Base-by-base conservation (phyloP, 2,888 invertebrate genomes). In the Diaphora mendica region DNA sequence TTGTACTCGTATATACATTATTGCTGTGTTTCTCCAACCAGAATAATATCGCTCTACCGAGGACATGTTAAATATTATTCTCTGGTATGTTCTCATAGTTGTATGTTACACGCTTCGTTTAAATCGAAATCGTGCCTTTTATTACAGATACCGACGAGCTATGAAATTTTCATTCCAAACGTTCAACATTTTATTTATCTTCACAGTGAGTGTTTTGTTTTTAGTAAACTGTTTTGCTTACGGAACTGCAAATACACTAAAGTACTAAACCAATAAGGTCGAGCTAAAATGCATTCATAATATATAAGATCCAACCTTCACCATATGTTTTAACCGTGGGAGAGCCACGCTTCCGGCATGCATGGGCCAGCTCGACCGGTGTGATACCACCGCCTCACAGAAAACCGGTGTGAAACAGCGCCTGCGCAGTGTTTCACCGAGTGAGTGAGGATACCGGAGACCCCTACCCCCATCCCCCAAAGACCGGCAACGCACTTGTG, bases 121-220 rank as follows among this genome's bases (percentile, higher is more conserved):
- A n/a, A 51, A 66, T 66, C 55, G 44, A 65, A 70, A 73, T 44
- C 64, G 59, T 51, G 64, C 69, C 17, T 69, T 73, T 73, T 73
- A 73, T 66, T 70, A 65, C 44, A 20, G 44, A 64, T n/a, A 26
- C 39, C 15, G 42, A 59, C 59, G 62, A 64, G 44, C 70, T 64
- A 33, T 69, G 64, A 59, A 33, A 73, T 70, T 66, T 73, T 62
- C 44, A 70, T 66, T 59, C 42, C 33, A 70, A 73, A n/a, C 59
- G 51, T n/a, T 59, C 23, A 44, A 51, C 44, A 59, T 62, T 73
- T 73, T 70, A 76, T 66, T 71, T 35, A 42, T 59, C 59, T 59
- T 39, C 35, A 51, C 75, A 75, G 69, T 64, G 39, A 64, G n/a
- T 68, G 55, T 44, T 39, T 66, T 72, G 67, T 67, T 51, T 48